These are phyloP conservation scores for Centroberyx gerrardi DNA, from an alignment of 2,797 vertebrate genomes.

Conservation along the genomic window DNA sequence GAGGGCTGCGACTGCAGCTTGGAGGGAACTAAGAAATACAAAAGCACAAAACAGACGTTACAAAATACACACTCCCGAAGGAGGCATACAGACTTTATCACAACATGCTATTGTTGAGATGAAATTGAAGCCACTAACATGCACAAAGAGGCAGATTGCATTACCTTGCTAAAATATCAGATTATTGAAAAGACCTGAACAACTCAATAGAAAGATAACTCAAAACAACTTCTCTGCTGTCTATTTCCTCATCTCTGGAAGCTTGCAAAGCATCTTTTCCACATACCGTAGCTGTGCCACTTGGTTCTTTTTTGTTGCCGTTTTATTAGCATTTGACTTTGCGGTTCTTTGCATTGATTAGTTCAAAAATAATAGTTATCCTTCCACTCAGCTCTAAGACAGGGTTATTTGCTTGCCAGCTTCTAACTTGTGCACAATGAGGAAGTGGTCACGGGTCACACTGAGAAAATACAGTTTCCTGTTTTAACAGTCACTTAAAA, in stretches of 20 bases:
- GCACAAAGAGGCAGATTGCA: conserved; percentile 65
- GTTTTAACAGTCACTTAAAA: conserved; percentile 83
- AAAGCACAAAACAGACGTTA: conserved; percentile 61
- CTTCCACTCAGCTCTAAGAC: conserved; percentile 45
- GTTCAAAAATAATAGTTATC: conserved; percentile 36
- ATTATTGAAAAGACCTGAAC: conserved; percentile 33
- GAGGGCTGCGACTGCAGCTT: conserved; percentile 92
- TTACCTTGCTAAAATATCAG: conserved; percentile 54
- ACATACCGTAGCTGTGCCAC: conserved; percentile 46
- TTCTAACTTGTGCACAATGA: conserved; percentile 84
- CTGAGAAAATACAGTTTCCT: conserved; percentile 88
- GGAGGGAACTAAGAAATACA: conserved; percentile 84
- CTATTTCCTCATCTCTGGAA: conserved; percentile 56
- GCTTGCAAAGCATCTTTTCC: conserved; percentile 17
- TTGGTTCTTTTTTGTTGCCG: conserved; percentile 18
- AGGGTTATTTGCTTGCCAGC: conserved; percentile 64
- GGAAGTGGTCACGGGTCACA: conserved; percentile 91
- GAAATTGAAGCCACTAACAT: conserved; percentile 70
- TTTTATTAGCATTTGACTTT: conserved; percentile 59
- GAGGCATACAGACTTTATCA: conserved; percentile 46
- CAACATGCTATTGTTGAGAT: conserved; percentile 67
- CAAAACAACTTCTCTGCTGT: conserved; percentile 15
- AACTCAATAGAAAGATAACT: conserved; percentile 5
- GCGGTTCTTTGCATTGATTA: conserved; percentile 54
- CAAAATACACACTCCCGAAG: conserved; percentile 69